Evolutionary conservation across 2,113 vertebrate genomes (phyloP).

Genomic region (Callorhinus ursinus): DNA sequence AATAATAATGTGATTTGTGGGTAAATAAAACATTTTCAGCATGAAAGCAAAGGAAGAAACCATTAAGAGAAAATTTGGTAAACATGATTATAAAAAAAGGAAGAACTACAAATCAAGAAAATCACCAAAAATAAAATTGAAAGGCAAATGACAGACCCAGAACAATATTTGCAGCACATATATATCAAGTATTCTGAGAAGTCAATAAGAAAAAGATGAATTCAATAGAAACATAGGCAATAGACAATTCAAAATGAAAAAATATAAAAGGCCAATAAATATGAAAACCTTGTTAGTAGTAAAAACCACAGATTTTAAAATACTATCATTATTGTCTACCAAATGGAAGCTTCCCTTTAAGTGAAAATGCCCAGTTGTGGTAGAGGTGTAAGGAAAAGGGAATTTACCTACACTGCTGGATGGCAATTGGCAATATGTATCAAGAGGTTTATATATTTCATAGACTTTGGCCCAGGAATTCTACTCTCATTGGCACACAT

Average conservation of each 20-base stretch:
- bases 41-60: not conserved
- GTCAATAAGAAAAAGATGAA: not conserved
- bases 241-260: not conserved
- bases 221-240: not conserved
- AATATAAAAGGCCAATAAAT: not conserved
- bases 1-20: not conserved
- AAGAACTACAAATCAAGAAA: not conserved
- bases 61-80: not conserved
- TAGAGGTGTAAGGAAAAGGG: not conserved
- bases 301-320: not conserved
- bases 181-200: not conserved
- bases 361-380: not conserved
- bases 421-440: not conserved
- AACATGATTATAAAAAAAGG: slow-evolving; percentile 20
- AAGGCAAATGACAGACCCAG: slow-evolving; percentile 5
- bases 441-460: not conserved
- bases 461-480: not conserved
- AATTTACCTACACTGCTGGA: not conserved
- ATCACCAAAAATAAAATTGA: slow-evolving; percentile 4
- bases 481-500: not conserved
- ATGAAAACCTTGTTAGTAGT: not conserved
- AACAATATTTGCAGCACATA: not conserved
- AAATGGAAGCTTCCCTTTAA: not conserved
- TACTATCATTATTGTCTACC: not conserved
- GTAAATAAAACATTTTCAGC: slow-evolving; percentile 11